Evolutionary conservation across 2,797 vertebrate species (phyloP).

Genomic region (Benthosema pterotum): DNA sequence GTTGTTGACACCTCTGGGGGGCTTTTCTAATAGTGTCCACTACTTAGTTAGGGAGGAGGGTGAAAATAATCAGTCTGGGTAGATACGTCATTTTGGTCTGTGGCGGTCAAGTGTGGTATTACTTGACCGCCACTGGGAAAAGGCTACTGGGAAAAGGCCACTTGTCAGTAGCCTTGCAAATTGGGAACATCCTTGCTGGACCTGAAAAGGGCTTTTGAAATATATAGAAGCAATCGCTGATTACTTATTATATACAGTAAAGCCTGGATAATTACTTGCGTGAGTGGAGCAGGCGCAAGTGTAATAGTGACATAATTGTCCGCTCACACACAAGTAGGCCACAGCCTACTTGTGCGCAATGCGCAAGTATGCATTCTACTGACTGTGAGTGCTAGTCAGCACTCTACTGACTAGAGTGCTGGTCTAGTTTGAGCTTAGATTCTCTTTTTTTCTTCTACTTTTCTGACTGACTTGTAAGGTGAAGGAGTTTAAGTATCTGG

Average conservation of each 20-base stretch:
- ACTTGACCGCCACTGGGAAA: too few relatives aligned
- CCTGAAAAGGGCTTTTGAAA: conserved; percentile 2
- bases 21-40: too few relatives aligned
- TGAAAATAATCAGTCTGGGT: neutral
- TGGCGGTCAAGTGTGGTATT: conserved; percentile 1
- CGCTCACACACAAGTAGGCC: too few relatives aligned
- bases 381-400: too few relatives aligned
- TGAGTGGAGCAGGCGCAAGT: too few relatives aligned
- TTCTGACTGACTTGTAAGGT: neutral
- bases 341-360: too few relatives aligned
- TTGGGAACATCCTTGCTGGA: neutral
- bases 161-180: conserved; percentile 17
- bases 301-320: too few relatives aligned
- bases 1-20: too few relatives aligned
- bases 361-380: too few relatives aligned
- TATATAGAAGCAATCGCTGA: neutral
- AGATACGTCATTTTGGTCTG: neutral
- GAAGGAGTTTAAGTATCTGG: too few relatives aligned
- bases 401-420: too few relatives aligned
- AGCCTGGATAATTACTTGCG: neutral
- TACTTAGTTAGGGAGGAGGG: too few relatives aligned
- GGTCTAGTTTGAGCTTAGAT: conserved; percentile 2
- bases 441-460: conserved; percentile 1
- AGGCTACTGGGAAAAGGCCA: conserved; percentile 11
- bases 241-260: neutral